Conservation (phyloP, 1,140 invertebrate genomes). For the Hyles euphorbiae region DNA sequence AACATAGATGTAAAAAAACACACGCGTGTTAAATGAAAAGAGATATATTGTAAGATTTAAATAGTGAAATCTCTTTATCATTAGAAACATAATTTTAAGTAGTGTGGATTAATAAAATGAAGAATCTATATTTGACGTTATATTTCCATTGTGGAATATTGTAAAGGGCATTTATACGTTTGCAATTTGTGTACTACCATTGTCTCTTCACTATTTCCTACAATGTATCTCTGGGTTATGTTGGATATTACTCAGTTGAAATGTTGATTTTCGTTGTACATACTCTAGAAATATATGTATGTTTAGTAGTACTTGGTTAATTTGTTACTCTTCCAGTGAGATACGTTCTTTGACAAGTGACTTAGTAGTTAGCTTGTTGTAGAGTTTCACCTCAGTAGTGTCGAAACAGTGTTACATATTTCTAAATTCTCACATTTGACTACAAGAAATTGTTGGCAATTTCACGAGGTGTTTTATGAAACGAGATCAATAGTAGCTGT, state of each 20-base stretch:
- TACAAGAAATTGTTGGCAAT: too few species aligned
- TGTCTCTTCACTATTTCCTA: slow-evolving; percentile 45
- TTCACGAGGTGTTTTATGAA: too few species aligned
- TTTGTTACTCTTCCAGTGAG: slow-evolving; percentile 52
- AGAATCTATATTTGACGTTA: slow-evolving; percentile 59
- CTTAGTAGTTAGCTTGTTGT: background rate
- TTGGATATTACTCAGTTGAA: slow-evolving; percentile 42
- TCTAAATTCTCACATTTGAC: too few species aligned
- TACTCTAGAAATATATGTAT: slow-evolving; percentile 41
- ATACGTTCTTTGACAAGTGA: slow-evolving; percentile 19
- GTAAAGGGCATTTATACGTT: slow-evolving; percentile 66
- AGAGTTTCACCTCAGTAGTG: too few species aligned
- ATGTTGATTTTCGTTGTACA: slow-evolving; percentile 52
- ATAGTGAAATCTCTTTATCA: slow-evolving; percentile 61
- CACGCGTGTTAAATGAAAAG: slow-evolving; percentile 45
- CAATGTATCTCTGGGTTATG: slow-evolving; percentile 46
- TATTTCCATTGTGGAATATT: slow-evolving; percentile 45
- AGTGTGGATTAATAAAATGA: slow-evolving; percentile 44
- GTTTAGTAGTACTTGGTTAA: slow-evolving; percentile 36
- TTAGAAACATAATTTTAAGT: slow-evolving; percentile 58
- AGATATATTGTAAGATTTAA: slow-evolving; percentile 59
- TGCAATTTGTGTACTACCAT: slow-evolving; percentile 44
- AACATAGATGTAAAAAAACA: slow-evolving; percentile 61
- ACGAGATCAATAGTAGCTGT: too few species aligned
- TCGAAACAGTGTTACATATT: too few species aligned